Conservation (phyloP, 2,888 invertebrate species). For the Dolomedes plantarius region DNA sequence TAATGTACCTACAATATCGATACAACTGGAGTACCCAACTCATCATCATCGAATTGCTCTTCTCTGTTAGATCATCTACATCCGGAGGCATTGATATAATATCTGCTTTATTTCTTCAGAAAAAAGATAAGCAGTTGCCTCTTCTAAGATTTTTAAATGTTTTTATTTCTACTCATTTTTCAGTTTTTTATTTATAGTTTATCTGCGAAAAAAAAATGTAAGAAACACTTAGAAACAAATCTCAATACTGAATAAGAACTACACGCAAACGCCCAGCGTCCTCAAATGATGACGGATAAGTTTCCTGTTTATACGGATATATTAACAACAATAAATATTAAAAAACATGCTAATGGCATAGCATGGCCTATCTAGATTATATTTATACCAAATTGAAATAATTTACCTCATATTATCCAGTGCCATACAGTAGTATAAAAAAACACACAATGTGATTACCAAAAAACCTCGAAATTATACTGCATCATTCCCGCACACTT, state of each 20-base stretch:
- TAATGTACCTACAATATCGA: conserved; percentile 11
- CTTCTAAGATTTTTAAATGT: conserved; percentile 19
- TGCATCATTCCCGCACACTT: not conserved
- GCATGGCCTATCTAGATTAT: not conserved
- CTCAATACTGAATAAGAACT: not conserved
- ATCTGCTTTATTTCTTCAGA: conserved; percentile 18
- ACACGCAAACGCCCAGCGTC: conserved; percentile 4
- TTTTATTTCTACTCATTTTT: not conserved
- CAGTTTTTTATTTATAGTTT: not conserved
- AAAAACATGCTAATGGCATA: not conserved
- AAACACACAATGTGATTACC: not conserved
- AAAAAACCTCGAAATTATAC: not conserved
- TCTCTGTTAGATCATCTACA: conserved; percentile 2
- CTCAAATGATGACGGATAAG: too few relatives aligned
- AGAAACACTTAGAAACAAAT: not conserved
- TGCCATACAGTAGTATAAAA: not conserved
- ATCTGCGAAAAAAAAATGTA: not conserved
- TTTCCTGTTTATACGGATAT: not conserved
- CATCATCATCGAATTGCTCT: conserved; percentile 17
- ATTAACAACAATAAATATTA: not conserved
- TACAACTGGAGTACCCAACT: conserved; percentile 19
- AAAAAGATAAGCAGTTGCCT: conserved; percentile 17
- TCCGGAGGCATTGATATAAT: not conserved
- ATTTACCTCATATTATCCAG: not conserved
- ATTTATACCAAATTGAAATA: not conserved